Conservation (phyloP, 2,888 invertebrate species). For the Endotricha flammealis region DNA sequence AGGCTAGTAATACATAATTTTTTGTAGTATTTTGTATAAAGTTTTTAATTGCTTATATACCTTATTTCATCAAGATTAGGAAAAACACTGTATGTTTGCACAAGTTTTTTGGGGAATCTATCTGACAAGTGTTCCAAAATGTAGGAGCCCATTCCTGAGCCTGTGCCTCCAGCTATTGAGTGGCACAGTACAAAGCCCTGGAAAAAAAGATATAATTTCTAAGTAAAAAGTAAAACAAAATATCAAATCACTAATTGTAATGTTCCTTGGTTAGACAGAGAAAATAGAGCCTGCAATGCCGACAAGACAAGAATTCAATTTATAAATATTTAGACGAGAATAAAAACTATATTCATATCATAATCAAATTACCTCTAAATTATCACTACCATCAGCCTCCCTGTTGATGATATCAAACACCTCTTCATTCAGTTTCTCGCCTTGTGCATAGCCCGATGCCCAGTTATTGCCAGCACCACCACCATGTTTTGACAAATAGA, state of each 20-base stretch:
- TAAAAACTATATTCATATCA: too few species aligned
- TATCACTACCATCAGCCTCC: constrained; percentile 99
- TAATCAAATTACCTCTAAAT: constrained; percentile 86
- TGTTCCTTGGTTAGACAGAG: too few species aligned
- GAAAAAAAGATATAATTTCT: constrained; percentile 15
- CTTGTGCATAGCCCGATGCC: constrained; percentile 97
- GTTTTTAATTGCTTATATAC: constrained; percentile 40
- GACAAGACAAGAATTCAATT: too few species aligned
- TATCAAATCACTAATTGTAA: too few species aligned
- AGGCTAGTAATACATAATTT: too few species aligned
- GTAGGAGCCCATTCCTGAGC: constrained; percentile 99
- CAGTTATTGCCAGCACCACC: constrained; percentile 99
- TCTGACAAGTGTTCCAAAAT: constrained; percentile 92
- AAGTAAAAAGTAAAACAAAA: not conserved
- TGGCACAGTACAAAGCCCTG: constrained; percentile 98
- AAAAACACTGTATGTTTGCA: constrained; percentile 99
- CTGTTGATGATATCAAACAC: constrained; percentile 98
- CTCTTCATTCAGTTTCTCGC: constrained; percentile 95
- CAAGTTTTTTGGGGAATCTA: constrained; percentile 97
- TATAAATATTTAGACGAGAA: too few species aligned
- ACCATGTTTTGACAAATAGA: constrained; percentile 96
- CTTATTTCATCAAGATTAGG: constrained; percentile 97
- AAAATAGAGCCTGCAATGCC: too few species aligned
- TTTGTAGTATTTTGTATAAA: constrained; percentile 1
- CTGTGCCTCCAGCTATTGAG: constrained; percentile 99